Evolutionary conservation across 2,888 invertebrate species (phyloP).

Genomic region (Kuschelorhynchus macadamiae): DNA sequence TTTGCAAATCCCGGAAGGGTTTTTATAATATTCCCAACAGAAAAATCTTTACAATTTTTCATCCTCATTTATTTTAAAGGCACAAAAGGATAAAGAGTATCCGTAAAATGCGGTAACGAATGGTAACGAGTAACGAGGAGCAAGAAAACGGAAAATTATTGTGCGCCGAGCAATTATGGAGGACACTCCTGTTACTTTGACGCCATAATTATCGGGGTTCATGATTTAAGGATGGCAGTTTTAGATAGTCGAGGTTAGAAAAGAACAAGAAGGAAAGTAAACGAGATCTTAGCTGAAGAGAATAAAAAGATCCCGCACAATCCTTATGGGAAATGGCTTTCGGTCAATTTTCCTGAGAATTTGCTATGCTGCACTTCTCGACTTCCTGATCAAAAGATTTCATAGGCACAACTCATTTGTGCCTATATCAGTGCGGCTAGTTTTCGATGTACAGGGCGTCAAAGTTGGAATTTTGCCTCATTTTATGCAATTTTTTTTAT

Average conservation of each 20-base stretch:
- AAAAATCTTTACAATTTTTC: constrained; percentile 42
- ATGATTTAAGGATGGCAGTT: constrained; percentile 38
- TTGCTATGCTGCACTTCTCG: too few relatives aligned
- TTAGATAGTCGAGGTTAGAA: constrained; percentile 16
- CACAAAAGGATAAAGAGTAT: constrained; percentile 40
- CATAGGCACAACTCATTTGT: too few relatives aligned
- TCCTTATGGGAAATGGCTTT: too few relatives aligned
- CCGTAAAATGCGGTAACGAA: constrained; percentile 42
- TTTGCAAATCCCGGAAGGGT: neutral
- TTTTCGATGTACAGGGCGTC: too few relatives aligned
- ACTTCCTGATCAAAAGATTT: too few relatives aligned
- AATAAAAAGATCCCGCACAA: too few relatives aligned
- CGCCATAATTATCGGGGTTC: constrained; percentile 40
- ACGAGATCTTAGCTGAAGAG: constrained; percentile 4
- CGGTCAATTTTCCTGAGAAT: too few relatives aligned
- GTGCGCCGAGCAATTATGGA: constrained; percentile 42
- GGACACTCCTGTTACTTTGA: constrained; percentile 40
- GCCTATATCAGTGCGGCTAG: too few relatives aligned
- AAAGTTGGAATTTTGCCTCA: too few relatives aligned
- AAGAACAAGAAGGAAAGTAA: constrained; percentile 11
- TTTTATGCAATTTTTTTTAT: too few relatives aligned
- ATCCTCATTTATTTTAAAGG: constrained; percentile 40
- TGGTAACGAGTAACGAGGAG: constrained; percentile 42
- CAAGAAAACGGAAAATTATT: constrained; percentile 48
- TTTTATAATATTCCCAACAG: constrained; percentile 11